Conservation (phyloP, 2,888 invertebrate species). For the Acronicta aceris region DNA sequence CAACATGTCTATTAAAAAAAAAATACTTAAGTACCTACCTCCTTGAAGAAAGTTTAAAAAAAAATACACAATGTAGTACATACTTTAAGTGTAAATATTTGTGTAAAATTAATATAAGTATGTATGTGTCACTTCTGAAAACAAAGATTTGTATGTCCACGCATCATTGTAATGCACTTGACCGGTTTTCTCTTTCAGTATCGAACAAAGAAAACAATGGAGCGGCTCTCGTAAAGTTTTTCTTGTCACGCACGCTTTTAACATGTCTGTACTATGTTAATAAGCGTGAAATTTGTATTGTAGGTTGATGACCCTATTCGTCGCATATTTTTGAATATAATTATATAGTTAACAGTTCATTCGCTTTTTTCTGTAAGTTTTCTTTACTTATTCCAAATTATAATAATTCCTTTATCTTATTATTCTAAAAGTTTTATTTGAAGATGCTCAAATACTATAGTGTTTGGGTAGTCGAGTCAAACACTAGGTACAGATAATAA, state of each 20-base stretch:
- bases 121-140: background rate
- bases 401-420: background rate
- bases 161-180: constrained; percentile 9
- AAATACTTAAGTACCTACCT: too few species aligned
- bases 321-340: constrained; percentile 25
- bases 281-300: constrained; percentile 37
- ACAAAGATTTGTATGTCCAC: constrained; percentile 9
- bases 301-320: constrained; percentile 23
- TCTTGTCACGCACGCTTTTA: constrained; percentile 39
- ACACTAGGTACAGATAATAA: too few species aligned
- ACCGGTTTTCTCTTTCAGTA: constrained; percentile 32
- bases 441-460: too few species aligned
- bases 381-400: background rate
- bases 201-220: constrained; percentile 30
- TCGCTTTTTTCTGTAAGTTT: background rate
- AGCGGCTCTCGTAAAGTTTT: constrained; percentile 15
- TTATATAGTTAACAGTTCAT: background rate
- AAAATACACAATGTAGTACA: too few species aligned
- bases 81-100: background rate
- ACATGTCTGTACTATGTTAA: constrained; percentile 36
- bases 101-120: too few species aligned
- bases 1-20: too few species aligned
- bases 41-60: too few species aligned
- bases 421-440: too few species aligned
- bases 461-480: too few species aligned